Evolutionary conservation across 1,140 invertebrate species (phyloP), one percentile per base, ranked within the genome.

Genomic region (Probaryconus sp.): DNA sequence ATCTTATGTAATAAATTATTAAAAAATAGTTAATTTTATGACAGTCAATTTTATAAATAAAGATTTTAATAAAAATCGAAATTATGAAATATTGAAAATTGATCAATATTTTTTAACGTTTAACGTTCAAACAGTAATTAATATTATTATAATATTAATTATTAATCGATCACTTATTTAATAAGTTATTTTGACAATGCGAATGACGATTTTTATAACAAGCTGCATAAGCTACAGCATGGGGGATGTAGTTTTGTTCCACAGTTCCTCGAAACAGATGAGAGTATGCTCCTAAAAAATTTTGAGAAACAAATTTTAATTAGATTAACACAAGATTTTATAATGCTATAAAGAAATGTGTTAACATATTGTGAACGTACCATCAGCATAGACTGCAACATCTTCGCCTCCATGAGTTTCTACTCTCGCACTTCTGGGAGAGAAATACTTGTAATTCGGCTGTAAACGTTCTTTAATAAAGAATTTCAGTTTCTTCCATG

Each of bases 371-470:
- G 78, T 82, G 5, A 6, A 33, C 5, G 83, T 86, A 68, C 95
- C 94, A 63, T 91, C 89, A 10, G 95, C 94, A 78, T 95, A 96
- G 7, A 96, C 92, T 0, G 94, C 92, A 0, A 97, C 95, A 84
- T 97, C 95, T 85, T 97, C 95, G 1, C 94, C 96, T 0, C 94
- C 94, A 80, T 97, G 95, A 0, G 94, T 95, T 28, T 90, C 88
- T 7, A 82, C 84, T 3, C 85, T 79, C 16, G 88, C 31, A 26
- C 86, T 84, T 7, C 88, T 81, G 5, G 21, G 43, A n/a, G n/a
- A n/a, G n/a, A n/a, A n/a, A n/a, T n/a, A n/a, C n/a, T n/a, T n/a
- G n/a, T n/a, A n/a, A n/a, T n/a, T n/a, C n/a, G n/a, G n/a, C n/a
- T n/a, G n/a, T n/a, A n/a, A n/a, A n/a, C n/a, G n/a, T n/a, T n/a